Conservation (phyloP, 1,140 invertebrate genomes). For the Lepeophtheirus salmonis region DNA sequence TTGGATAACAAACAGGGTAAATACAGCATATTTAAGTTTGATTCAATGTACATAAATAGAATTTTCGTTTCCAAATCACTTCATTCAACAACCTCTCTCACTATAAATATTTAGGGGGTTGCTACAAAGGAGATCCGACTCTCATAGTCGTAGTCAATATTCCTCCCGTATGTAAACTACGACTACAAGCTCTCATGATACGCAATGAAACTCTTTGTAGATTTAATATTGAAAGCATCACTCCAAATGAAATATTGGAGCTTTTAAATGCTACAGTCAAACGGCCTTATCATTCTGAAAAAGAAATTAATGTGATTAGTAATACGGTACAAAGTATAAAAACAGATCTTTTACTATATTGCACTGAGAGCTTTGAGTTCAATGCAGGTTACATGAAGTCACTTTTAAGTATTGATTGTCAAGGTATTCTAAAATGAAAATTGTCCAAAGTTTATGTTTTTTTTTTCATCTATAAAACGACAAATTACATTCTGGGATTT, state of each 20-base stretch:
- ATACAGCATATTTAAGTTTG: neutral
- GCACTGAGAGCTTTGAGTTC: neutral
- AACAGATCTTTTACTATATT: neutral
- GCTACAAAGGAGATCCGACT: neutral
- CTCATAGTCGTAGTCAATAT: neutral
- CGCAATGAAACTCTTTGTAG: neutral
- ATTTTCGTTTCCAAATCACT: too few species aligned
- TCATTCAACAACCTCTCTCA: too few species aligned
- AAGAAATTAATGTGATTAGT: neutral
- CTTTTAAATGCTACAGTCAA: neutral
- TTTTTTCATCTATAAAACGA: too few species aligned
- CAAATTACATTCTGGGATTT: too few species aligned
- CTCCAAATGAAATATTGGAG: neutral
- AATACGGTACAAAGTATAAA: neutral
- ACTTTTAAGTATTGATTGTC: neutral
- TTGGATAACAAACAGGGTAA: neutral
- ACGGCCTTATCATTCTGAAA: neutral
- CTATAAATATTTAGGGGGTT: neutral
- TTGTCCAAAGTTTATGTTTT: too few species aligned
- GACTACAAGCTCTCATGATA: neutral
- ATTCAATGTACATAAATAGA: neutral
- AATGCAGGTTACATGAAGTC: neutral
- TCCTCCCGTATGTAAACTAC: neutral
- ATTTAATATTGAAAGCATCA: neutral
- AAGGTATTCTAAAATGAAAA: too few species aligned